Evolutionary conservation across 2,888 invertebrate genomes (phyloP).

Genomic region (Conus canariensis): DNA sequence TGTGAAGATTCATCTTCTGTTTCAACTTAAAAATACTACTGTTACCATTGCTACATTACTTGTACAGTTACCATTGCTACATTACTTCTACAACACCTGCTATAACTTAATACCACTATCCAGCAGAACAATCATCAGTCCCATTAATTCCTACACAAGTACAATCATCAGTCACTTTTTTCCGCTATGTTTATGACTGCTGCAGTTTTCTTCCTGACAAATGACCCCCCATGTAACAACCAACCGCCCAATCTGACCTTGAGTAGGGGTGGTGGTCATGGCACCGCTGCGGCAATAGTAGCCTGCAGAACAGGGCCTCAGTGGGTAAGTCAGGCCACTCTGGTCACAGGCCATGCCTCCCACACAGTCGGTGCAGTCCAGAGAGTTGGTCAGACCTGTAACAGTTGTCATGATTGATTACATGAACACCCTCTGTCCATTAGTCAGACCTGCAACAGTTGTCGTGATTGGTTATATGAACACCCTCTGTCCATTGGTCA

Average conservation of each 20-base stretch:
- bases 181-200: too few relatives aligned
- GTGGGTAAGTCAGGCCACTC: slow-evolving; percentile 69
- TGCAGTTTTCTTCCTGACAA: too few relatives aligned
- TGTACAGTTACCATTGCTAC: too few relatives aligned
- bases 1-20: too few relatives aligned
- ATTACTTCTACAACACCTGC: too few relatives aligned
- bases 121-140: too few relatives aligned
- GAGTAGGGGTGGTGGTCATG: slow-evolving; percentile 69
- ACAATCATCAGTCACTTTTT: too few relatives aligned
- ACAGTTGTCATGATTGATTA: neutral
- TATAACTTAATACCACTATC: too few relatives aligned
- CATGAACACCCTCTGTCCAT: neutral
- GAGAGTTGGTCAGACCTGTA: slow-evolving; percentile 61
- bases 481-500: too few relatives aligned
- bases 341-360: slow-evolving; percentile 77
- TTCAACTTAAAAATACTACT: too few relatives aligned
- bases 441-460: slow-evolving; percentile 60
- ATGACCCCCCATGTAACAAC: neutral
- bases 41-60: too few relatives aligned
- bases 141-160: too few relatives aligned
- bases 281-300: slow-evolving; percentile 73
- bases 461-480: neutral
- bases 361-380: slow-evolving; percentile 72
- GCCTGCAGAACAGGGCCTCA: slow-evolving; percentile 70
- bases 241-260: slow-evolving; percentile 53